Evolutionary conservation across 64 coral and sea anemone species (phyloP).

Genomic region (Catalaphyllia jardinei): DNA sequence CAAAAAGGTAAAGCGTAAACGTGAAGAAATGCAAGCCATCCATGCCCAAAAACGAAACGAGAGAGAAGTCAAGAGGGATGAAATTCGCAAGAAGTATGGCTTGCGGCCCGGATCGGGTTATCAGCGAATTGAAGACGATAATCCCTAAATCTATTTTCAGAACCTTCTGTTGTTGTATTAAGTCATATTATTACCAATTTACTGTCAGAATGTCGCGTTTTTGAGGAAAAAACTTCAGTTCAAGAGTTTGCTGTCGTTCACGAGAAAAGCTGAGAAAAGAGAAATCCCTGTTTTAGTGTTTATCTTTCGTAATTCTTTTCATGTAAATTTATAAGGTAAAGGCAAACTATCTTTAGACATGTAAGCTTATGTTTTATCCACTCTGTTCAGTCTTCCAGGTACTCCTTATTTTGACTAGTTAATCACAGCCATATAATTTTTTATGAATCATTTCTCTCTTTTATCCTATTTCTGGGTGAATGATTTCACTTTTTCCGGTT

Average conservation of each 20-base stretch:
- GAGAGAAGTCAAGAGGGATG: constrained; percentile 70
- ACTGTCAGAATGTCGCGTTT: background rate
- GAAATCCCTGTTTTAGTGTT: background rate
- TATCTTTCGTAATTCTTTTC: background rate
- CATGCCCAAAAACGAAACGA: constrained; percentile 82
- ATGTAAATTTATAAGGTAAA: background rate
- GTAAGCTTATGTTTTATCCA: background rate
- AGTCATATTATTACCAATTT: background rate
- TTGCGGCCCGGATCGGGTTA: constrained; percentile 73
- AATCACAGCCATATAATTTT: background rate
- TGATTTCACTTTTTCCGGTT: background rate
- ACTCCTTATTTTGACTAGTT: background rate
- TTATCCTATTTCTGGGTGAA: constrained; percentile 17
- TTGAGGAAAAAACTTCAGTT: background rate
- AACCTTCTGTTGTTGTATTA: background rate
- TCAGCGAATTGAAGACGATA: constrained; percentile 58
- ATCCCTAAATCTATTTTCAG: constrained; percentile 8
- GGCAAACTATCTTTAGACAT: background rate
- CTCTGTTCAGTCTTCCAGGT: background rate
- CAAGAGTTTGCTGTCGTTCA: background rate
- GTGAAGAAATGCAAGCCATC: constrained; percentile 71
- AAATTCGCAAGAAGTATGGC: constrained; percentile 92
- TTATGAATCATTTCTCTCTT: background rate
- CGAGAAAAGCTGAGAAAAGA: background rate
- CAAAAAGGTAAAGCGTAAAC: constrained; percentile 81